Base-by-base conservation (phyloP, 2,113 vertebrate species). In the Bagarius yarrelli region DNA sequence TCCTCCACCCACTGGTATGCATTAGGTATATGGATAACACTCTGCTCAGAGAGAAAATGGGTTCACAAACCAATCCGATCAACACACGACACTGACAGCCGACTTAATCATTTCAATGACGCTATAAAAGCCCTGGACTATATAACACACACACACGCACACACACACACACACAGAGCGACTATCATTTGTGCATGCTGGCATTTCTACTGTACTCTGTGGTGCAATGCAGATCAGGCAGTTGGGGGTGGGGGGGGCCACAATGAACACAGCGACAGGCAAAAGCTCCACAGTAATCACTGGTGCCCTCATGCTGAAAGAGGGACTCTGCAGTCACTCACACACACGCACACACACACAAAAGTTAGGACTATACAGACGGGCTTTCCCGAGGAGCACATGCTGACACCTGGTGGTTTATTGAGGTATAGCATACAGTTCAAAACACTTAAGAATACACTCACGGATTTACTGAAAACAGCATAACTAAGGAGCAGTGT, bases 121-220 rank as follows among this genome's bases (percentile, higher is more conserved):
- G 84, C 70, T 85, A 87, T 85, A 81, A 90, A 92, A 93, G 90
- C 85, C 85, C 89, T 88, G 21, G 47, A 16, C 87, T 88, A 88
- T 88, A 90, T 89, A 87, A 89, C 83, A 27, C 47, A 75, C 75
- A 34, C 55, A 27, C 55, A 40, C 32, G 25, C 30, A 40, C 32
- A 15, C 18, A 25, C 56, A 19, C 32, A 36, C 53, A 76, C 36
- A 50, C 52, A 32, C 50, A 56, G 16, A 27, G 70, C 23, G 47
- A 77, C 66, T 40, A 52, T 40, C 61, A 84, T 73, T 75, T 79
- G 40, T 82, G 80, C 72, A 77, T 44, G 60, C 23, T 86, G 83
- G 74, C 80, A 83, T 84, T 82, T 85, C 16, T 32, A 71, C 23
- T 56, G 73, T 23, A 21, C 66, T 25, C 66, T 73, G 59, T 71